Evolutionary conservation across 2,888 invertebrate genomes (phyloP), one percentile per base, ranked within the genome.

Genomic region (Himalopsyche tibetana): DNA sequence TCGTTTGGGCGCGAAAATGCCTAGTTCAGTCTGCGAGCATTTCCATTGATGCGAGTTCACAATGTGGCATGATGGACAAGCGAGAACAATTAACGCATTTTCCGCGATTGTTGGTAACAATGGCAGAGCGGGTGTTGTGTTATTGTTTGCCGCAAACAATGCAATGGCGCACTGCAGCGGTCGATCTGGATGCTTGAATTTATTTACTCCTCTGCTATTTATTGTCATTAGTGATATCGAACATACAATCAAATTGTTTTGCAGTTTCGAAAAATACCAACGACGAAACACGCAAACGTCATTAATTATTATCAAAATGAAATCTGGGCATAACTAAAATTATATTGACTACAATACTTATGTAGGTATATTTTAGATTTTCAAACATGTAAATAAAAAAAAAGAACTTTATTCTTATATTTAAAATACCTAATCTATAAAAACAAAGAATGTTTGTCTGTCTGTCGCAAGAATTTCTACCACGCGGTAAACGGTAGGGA

Each of bases 41-140:
- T 36, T 40, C 84, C 81, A 42, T 36, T 74, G 74, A 74, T 74
- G 74, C 74, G 74, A 74, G 38, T 74, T 80, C 63, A 86, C 88
- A 86, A 88, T 88, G 85, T 56, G 69, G 79, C 45, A 81, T 88
- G 88, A 88, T 84, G 86, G 88, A 88, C 87, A 88, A 85, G 85
- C 84, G 87, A 87, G 82, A 87, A 88, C 88, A 88, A 88, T 88
- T 88, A 88, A 88, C 88, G 88, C 88, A 88, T 88, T 88, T 88
- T 88, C 87, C 87, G 86, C 86, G 87, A 88, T 84, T 87, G 87
- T 88, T 87, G 87, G 63, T 56, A 55, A 87, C 85, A 87, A 87
- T 87, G 86, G 86, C 84, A 56, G 82, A 42, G 55, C 84, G 63
- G 83, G 69, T 79, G 74, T 83, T 83, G 83, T 83, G 82, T 69